Base-by-base conservation (phyloP, 2,888 invertebrate species). In the Gryllus longicercus region DNA sequence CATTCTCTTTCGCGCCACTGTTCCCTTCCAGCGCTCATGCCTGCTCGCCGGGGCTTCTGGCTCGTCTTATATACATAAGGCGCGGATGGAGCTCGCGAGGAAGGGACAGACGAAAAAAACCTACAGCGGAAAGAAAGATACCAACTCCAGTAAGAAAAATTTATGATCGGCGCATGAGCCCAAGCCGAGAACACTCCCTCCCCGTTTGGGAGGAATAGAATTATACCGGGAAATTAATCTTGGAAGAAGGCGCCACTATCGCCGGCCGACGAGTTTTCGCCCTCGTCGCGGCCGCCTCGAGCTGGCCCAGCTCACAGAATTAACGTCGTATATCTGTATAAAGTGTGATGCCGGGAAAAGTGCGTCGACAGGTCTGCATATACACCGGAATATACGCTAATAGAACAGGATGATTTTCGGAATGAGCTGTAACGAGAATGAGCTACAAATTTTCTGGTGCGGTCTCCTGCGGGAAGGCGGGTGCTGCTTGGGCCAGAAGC, bases 131-230 rank as follows among this genome's bases (percentile, higher is more conserved):
- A 63, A 63, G 63, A 63, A 63, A 63, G 63, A 63, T 63, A 63
- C 63, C 63, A 63, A 63, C 63, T 63, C 63, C 63, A 63, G 63
- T 63, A 63, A 63, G 63, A 63, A 63, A 63, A 63, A 63, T 63
- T 63, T 63, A 63, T 63, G 63, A 63, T 63, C 63, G 63, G 63
- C 63, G 63, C 63, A 63, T 63, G 63, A 63, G 63, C 63, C 63
- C 14, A 2, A 12, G 14, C 18, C 63, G 18, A 63, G 14, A 18
- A 12, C 12, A 18, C 63, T 63, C 18, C 14, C 18, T 63, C 63
- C 18, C 63, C 18, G 12, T 18, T 63, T 2, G 2, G 14, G 63
- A 63, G 63, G 63, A 63, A 63, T 63, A 63, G 63, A 63, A 63
- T 63, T 63, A 63, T 63, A 16, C 63, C 18, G 63, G 63, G 63